Evolutionary conservation across 30 jellyfish, hydroid and myxozoan genomes (phyloP), one percentile per base, ranked within the genome.

Genomic region (Pseudorhiza aurosa): DNA sequence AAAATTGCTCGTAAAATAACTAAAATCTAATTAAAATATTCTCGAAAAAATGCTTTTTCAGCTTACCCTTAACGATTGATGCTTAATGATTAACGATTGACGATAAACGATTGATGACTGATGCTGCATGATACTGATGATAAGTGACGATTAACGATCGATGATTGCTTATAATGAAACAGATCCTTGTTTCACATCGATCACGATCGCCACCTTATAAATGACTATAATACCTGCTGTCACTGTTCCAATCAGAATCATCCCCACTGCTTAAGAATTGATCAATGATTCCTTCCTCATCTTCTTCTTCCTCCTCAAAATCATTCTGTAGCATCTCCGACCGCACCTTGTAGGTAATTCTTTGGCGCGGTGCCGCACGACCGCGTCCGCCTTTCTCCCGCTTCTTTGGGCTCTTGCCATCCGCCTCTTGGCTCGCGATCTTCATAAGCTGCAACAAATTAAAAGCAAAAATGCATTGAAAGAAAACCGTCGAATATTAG

Each of bases 161-260:
- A n/a, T n/a, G n/a, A n/a, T n/a, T n/a, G n/a, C n/a, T n/a, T n/a
- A n/a, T n/a, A n/a, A n/a, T n/a, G n/a, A n/a, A n/a, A n/a, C n/a
- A n/a, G n/a, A n/a, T n/a, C n/a, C n/a, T n/a, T n/a, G n/a, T n/a
- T n/a, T n/a, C n/a, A n/a, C n/a, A n/a, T n/a, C n/a, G n/a, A n/a
- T n/a, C n/a, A n/a, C n/a, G n/a, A n/a, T n/a, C n/a, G n/a, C n/a
- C n/a, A n/a, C n/a, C n/a, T n/a, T n/a, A n/a, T n/a, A n/a, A 19
- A 53, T 53, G 36, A 53, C 35, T 19, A 31, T 21, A 32, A 51
- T 43, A 80, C 91, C 91, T 80, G 91, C 91, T 80, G 37, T 51
- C 84, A 57, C 91, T 80, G 71, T 80, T 80, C 91, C 91, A 80
- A 40, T 80, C 91, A 2, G 91, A 80, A 40, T 80, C 91, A 80